phyloP scores from a whole-genome alignment of 2,113 vertebrate genomes.

The Tursiops truncatus region DNA sequence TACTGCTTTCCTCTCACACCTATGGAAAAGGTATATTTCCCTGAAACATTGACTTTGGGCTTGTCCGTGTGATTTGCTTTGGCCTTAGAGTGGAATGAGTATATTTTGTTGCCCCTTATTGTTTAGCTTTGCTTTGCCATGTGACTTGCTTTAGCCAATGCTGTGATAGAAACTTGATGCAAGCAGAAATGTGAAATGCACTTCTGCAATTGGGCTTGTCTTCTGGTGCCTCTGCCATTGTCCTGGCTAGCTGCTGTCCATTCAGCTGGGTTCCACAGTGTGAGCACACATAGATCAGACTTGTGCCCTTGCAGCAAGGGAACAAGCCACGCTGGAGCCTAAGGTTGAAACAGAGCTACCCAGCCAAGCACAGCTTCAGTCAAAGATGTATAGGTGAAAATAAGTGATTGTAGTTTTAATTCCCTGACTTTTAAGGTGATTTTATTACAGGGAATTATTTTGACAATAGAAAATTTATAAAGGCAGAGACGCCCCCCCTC shows the following conservation, averaged over 20 bases:
- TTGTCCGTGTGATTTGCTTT: neutral
- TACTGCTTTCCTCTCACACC: neutral
- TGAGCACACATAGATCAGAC: neutral
- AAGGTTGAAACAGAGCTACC: neutral
- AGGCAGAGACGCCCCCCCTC: neutral
- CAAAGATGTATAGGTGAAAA: neutral
- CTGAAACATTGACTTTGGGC: neutral
- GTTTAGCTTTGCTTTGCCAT: neutral
- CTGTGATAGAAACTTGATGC: neutral
- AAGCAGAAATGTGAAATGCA: neutral
- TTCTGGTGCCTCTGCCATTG: neutral
- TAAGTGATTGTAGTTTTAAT: slow-evolving; percentile 18
- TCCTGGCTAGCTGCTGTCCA: neutral
- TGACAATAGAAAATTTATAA: slow-evolving; percentile 13
- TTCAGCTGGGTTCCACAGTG: neutral
- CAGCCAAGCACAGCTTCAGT: neutral
- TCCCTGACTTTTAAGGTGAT: neutral
- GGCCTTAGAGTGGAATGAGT: neutral
- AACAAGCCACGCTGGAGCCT: neutral
- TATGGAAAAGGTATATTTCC: neutral
- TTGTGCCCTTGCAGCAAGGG: neutral
- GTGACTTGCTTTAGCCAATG: neutral
- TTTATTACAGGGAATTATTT: slow-evolving; percentile 11
- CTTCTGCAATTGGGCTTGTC: neutral
- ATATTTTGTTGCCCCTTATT: neutral